Evolutionary conservation across 2,113 vertebrate species (phyloP), one percentile per base, ranked within the genome.

Genomic region (Penelope pileata): DNA sequence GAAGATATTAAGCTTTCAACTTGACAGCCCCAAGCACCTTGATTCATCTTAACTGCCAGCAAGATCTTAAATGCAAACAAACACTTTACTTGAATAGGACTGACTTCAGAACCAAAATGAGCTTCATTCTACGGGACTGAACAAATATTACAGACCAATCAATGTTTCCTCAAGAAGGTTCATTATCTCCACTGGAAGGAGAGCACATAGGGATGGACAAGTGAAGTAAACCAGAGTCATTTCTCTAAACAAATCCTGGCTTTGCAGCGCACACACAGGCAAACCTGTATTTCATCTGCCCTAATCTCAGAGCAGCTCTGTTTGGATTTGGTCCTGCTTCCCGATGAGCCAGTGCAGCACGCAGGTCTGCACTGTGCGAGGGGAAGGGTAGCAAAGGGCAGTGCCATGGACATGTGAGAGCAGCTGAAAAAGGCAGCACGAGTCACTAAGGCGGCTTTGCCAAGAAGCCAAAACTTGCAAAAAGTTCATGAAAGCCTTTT

Each of bases 11-110:
- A 96, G 73, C 91, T 96, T 95, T 97, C 90, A 94, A 16, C 82
- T 82, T 93, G 93, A 94, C 87, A 85, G 89, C 78, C 91, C 75
- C 63, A 79, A 94, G 93, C 89, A 91, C 81, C 82, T 94, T 92
- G 76, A 92, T 96, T 92, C 93, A 92, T 96, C 94, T 92, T 94
- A 94, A 90, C 85, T 90, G 94, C 88, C 93, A 8, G n/a, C 78
- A 90, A 91, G 85, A 91, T 76, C 88, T 93, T 72, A 86, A 94
- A 91, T 88, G 86, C 90, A 96, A 95, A 88, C 94, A 96, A 91
- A 86, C 85, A 86, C 76, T 93, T 91, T 26, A 60, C 68, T 88
- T 94, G 87, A 86, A 69, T 11, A 12, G 62, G 42, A 67, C 84
- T 82, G 69, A 69, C 64, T 94, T 93, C 66, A 74, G 87, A 74